A percentile compares a stretch with the other conserved stretches of the same genome.
These are phyloP conservation scores for Grantiella picta DNA, from an alignment of 2,113 vertebrate genomes.

Conservation along the genomic window DNA sequence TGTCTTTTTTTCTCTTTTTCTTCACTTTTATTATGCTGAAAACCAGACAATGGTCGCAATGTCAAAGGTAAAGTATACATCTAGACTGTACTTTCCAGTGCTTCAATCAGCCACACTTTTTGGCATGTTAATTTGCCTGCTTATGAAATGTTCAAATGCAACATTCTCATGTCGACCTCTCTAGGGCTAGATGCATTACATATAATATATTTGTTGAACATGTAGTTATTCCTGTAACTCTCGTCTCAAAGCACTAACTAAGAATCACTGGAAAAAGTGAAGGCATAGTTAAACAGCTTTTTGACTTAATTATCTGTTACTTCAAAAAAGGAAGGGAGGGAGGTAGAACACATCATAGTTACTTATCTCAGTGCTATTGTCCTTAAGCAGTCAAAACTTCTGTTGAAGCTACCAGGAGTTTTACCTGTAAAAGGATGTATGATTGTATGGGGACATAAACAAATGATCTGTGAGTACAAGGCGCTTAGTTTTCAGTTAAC, in stretches of 20 bases:
- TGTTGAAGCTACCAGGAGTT: not conserved
- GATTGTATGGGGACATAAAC: not conserved
- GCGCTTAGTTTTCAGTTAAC: conserved; percentile 16
- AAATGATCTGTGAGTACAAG: not conserved
- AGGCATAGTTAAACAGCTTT: not conserved
- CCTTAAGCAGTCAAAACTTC: conserved; percentile 17
- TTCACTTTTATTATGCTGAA: conserved; percentile 70
- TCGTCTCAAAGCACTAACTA: conserved; percentile 6
- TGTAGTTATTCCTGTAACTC: conserved; percentile 1
- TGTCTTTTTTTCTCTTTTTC: conserved; percentile 70
- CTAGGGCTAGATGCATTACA: conserved; percentile 27
- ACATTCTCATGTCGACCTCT: conserved; percentile 60
- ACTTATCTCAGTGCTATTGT: not conserved
- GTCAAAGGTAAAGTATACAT: conserved; percentile 90
- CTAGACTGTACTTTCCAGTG: conserved; percentile 31
- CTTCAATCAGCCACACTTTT: conserved; percentile 62
- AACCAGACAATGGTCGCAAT: conserved; percentile 94
- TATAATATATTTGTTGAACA: conserved; percentile 49
- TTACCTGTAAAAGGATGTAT: not conserved
- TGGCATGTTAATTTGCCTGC: conserved; percentile 74
- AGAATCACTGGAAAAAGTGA: conserved; percentile 36
- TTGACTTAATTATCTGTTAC: not conserved
- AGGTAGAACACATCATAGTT: not conserved
- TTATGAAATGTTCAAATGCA: conserved; percentile 74
- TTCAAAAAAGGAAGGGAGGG: not conserved